Conservation (phyloP, 2,888 invertebrate genomes). For the Dromius quadrimaculatus region DNA sequence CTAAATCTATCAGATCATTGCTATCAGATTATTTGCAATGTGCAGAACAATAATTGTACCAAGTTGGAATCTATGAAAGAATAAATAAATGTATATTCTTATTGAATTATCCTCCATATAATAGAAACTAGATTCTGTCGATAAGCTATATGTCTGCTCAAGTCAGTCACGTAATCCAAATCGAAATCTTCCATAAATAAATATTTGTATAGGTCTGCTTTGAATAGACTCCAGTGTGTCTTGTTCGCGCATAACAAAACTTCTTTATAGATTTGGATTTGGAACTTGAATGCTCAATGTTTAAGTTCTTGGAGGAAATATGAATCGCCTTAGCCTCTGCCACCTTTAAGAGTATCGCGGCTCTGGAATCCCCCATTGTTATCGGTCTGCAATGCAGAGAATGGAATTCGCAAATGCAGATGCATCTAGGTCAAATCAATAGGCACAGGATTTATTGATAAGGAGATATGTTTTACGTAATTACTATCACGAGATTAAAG, state of each 20-base stretch:
- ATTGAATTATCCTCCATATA: too few relatives aligned
- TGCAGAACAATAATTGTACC: too few relatives aligned
- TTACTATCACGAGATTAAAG: too few relatives aligned
- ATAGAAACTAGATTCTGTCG: too few relatives aligned
- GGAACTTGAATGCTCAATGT: background rate
- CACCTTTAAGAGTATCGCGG: slow-evolving; percentile 1
- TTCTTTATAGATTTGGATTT: slow-evolving; percentile 12
- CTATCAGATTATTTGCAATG: too few relatives aligned
- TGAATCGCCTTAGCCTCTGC: slow-evolving; percentile 4
- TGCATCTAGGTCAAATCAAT: slow-evolving; percentile 37
- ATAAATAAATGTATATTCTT: too few relatives aligned
- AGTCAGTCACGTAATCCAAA: slow-evolving; percentile 3
- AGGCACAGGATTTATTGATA: slow-evolving; percentile 8
- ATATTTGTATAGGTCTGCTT: background rate
- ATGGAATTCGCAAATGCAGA: slow-evolving; percentile 22
- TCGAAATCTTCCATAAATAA: slow-evolving; percentile 8
- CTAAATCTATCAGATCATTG: too few relatives aligned
- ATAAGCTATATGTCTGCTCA: too few relatives aligned
- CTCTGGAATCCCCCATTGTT: slow-evolving; percentile 9
- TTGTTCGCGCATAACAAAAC: slow-evolving; percentile 4
- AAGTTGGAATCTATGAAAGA: too few relatives aligned
- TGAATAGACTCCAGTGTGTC: background rate
- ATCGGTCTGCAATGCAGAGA: slow-evolving; percentile 23
- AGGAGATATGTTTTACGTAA: too few relatives aligned
- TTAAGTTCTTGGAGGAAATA: background rate